Conservation (phyloP, 2,797 vertebrate species). For the Acridotheres tristis region DNA sequence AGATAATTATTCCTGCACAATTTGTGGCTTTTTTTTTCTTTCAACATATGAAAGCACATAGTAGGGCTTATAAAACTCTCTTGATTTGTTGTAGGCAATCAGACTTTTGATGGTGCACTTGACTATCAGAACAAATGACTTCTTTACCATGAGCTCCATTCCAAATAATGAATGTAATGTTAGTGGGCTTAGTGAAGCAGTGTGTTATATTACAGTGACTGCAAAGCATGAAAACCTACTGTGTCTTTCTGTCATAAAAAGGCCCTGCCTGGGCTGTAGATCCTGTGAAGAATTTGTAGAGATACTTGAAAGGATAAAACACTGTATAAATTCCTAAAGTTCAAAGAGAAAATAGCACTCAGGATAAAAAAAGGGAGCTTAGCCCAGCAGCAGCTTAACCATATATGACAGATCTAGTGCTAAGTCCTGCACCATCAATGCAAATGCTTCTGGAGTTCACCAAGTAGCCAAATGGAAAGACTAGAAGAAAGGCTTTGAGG, state of each 20-base stretch:
- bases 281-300: constrained; percentile 62
- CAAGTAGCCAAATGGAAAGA: constrained; percentile 28
- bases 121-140: constrained; percentile 38
- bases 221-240: constrained; percentile 45
- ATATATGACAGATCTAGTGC: constrained; percentile 53
- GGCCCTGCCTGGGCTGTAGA: constrained; percentile 41
- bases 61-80: background rate
- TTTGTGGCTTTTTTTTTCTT: background rate
- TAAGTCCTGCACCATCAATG: constrained; percentile 47
- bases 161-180: constrained; percentile 63
- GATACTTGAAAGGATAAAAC: constrained; percentile 57
- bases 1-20: background rate
- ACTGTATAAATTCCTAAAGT: constrained; percentile 61
- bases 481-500: constrained; percentile 21
- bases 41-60: background rate
- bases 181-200: constrained; percentile 43
- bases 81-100: constrained; percentile 41
- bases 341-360: constrained; percentile 68
- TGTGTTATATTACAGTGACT: constrained; percentile 37
- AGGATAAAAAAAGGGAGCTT: constrained; percentile 56
- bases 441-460: constrained; percentile 48
- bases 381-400: constrained; percentile 59
- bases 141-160: constrained; percentile 34
- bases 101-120: constrained; percentile 32
- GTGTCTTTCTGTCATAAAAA: constrained; percentile 39